Percentiles rank a stretch among this genome's conserved stretches.
Conservation (phyloP, 2,113 vertebrate genomes). For the Tenebrosternarchus preto region DNA sequence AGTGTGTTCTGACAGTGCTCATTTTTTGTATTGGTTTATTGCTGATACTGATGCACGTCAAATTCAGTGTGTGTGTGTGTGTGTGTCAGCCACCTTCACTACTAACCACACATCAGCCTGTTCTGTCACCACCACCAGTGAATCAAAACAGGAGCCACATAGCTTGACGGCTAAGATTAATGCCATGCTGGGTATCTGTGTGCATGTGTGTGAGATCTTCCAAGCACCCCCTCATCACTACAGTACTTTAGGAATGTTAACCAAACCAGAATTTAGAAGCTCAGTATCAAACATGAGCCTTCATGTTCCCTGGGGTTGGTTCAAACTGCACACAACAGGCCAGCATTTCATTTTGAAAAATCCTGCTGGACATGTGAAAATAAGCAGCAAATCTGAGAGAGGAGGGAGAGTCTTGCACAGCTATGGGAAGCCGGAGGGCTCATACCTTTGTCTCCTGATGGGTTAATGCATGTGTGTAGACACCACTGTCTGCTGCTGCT, state of each 20-base stretch:
- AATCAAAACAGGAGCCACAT: too few relatives aligned
- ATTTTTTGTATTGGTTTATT: too few relatives aligned
- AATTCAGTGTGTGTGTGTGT: neutral
- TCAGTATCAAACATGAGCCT: too few relatives aligned
- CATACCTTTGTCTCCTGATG: conserved; percentile 88
- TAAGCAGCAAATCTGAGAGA: neutral
- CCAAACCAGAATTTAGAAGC: too few relatives aligned
- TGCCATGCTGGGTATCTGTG: too few relatives aligned
- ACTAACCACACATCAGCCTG: neutral
- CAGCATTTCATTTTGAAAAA: neutral
- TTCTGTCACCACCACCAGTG: too few relatives aligned
- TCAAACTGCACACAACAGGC: neutral
- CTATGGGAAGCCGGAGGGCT: neutral
- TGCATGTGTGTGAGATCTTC: too few relatives aligned
- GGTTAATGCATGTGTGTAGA: conserved; percentile 87
- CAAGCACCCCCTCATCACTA: too few relatives aligned
- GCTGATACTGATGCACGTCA: neutral
- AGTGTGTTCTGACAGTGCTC: neutral
- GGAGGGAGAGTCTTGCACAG: too few relatives aligned
- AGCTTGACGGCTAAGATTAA: too few relatives aligned
- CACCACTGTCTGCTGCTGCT: conserved; percentile 92
- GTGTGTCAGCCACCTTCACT: neutral
- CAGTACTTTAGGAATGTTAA: neutral
- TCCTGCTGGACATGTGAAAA: neutral
- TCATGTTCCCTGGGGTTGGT: too few relatives aligned